A percentile compares a stretch with the other conserved stretches of the same genome.
These are phyloP conservation scores for Trididemnum miniatum DNA, from an alignment of 23 tunicate genomes.

Conservation along the genomic window DNA sequence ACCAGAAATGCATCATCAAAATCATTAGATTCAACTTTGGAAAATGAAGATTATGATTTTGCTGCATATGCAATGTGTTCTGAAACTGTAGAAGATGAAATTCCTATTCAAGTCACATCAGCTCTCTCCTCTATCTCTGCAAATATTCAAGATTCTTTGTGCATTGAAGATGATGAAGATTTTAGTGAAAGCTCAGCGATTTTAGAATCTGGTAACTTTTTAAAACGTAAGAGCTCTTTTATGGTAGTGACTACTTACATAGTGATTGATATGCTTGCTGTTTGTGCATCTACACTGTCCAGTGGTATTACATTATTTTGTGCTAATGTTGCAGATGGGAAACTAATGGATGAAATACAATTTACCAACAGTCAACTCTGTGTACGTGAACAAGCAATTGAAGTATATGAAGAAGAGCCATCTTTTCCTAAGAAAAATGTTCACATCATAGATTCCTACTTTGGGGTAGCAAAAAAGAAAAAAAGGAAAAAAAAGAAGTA, in stretches of 20 bases:
- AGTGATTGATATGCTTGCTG: too few species aligned
- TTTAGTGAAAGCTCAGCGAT: constrained; percentile 20
- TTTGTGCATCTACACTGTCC: too few species aligned
- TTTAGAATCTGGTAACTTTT: not conserved
- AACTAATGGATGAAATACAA: not conserved
- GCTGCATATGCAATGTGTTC: not conserved
- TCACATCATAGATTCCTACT: not conserved
- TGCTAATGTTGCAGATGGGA: too few species aligned
- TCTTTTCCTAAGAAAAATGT: not conserved
- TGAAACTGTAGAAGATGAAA: too few species aligned
- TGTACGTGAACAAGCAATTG: not conserved
- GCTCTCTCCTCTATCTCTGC: too few species aligned
- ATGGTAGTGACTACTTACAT: too few species aligned
- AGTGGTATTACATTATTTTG: too few species aligned
- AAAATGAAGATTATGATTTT: not conserved
- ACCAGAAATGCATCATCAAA: not conserved
- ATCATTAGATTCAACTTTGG: not conserved
- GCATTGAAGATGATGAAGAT: constrained; percentile 23
- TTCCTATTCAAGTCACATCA: too few species aligned
- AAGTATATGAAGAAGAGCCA: not conserved
- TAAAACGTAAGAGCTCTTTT: not conserved
- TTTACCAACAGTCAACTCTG: not conserved
- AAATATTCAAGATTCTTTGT: too few species aligned
- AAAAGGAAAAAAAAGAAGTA: constrained; percentile 13
- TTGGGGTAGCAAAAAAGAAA: not conserved